Percentiles rank a stretch among this genome's conserved stretches.
phyloP scores from a whole-genome alignment of 2,113 vertebrate genomes.

The Tetrax tetrax region DNA sequence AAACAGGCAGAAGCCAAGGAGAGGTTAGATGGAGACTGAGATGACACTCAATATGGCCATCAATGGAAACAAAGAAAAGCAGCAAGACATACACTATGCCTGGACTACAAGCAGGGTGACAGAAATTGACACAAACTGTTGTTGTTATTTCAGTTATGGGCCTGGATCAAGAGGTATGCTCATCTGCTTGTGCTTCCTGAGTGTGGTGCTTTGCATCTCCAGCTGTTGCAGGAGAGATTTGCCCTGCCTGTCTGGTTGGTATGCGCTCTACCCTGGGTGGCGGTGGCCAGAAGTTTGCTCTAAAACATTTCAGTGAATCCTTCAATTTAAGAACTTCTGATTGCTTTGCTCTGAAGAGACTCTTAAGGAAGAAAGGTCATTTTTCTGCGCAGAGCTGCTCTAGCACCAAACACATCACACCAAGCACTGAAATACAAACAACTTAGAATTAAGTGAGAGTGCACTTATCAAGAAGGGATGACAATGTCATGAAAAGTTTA shows the following conservation, averaged over 20 bases:
- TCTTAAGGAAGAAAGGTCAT: neutral
- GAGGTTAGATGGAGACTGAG: neutral
- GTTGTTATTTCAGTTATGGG: neutral
- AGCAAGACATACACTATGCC: rapidly evolving
- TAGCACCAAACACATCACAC: neutral
- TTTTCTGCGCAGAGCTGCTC: neutral
- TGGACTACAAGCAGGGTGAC: neutral
- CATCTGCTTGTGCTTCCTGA: neutral
- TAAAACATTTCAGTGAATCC: neutral
- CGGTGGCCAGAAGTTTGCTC: neutral
- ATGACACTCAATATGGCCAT: rapidly evolving
- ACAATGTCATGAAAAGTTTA: neutral
- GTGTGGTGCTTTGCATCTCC: neutral
- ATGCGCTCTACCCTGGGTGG: rapidly evolving
- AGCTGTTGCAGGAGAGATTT: neutral
- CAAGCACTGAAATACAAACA: neutral
- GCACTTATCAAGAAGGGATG: neutral
- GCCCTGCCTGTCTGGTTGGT: no score
- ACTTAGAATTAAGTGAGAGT: neutral
- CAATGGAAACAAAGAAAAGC: neutral
- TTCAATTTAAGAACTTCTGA: neutral
- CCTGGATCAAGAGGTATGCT: neutral
- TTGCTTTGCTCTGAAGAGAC: neutral
- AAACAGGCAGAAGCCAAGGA: neutral
- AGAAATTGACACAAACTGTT: neutral